These are phyloP conservation scores for Monodelphis domestica DNA, from an alignment of 2,797 vertebrate species.

Conservation along the genomic window DNA sequence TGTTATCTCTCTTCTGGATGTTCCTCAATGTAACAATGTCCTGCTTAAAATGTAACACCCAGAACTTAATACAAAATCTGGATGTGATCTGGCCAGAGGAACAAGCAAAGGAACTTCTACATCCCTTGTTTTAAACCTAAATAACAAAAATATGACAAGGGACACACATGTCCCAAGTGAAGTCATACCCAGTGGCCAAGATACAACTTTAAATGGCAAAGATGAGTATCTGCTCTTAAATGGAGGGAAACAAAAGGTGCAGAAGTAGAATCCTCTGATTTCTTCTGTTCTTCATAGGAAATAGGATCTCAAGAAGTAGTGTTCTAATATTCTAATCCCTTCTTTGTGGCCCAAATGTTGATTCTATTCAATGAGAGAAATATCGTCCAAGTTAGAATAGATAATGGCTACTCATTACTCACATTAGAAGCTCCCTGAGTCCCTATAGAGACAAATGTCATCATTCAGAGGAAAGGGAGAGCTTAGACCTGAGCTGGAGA, in stretches of 20 bases:
- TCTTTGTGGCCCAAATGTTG: background rate
- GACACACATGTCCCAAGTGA: background rate
- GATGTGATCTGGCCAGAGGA: background rate
- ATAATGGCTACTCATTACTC: background rate
- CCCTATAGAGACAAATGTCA: background rate
- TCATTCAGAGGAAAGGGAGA: background rate
- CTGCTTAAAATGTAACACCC: background rate
- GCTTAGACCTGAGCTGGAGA: background rate
- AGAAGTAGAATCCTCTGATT: background rate
- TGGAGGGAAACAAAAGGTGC: background rate
- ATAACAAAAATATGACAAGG: too few species aligned
- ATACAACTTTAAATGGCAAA: background rate
- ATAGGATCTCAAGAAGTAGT: background rate
- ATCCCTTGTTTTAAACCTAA: background rate
- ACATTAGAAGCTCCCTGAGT: background rate
- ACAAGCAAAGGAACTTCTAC: background rate
- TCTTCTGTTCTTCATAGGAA: background rate
- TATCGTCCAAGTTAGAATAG: background rate
- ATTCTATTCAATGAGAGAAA: background rate
- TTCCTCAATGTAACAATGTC: background rate
- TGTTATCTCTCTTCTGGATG: background rate
- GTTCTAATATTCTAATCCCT: background rate
- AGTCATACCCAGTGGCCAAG: background rate
- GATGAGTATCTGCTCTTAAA: background rate
- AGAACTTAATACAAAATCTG: background rate